Evolutionary conservation across 2,888 invertebrate species (phyloP), one percentile per base, ranked within the genome.

Genomic region (Quadroppia sp.): DNA sequence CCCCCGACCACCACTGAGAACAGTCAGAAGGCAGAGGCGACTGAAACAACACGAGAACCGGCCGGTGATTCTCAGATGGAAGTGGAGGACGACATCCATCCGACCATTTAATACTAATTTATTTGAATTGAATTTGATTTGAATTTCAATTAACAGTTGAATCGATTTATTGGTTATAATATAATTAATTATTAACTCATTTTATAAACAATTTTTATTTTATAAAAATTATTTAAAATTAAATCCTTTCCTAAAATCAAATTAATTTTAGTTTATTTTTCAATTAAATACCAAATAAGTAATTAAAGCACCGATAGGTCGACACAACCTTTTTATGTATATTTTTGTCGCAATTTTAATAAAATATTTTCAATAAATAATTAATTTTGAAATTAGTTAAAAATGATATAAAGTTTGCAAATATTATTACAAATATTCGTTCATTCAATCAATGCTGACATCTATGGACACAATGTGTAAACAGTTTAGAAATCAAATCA

Each of bases 31-130:
- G 9, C 36, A 2, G n/a, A 3, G 23, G 6, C 67, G 23, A 2
- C 40, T 11, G 23, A 61, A 32, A 15, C 59, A 6, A 17, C 23
- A 2, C 13, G 28, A 7, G 25, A 56, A 25, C 6, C 25, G 1
- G 28, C 9, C 2, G 15, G 11, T n/a, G 64, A 64, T n/a, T 64
- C 64, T 13, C 64, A 64, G 13, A 67, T 67, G 67, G 67, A 67
- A 40, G 67, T 67, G 30, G 67, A 67, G 40, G 67, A 67, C 11
- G 67, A 67, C 3, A 67, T 67, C 17, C 67, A 67, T 20, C 67
- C 67, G 40, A 67, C 67, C 36, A 67, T 67, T 40, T 67, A 6
- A 53, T 2, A 20, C 23, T 53, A 53, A 53, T 13, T 53, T 59
- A 30, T 32, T 32, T 59, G 30, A 32, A 59, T 15, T 23, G 23